Percentiles rank a stretch among this genome's conserved stretches.
Evolutionary conservation across 2,797 vertebrate genomes (phyloP).

Genomic region (Pagetopsis macropterus): DNA sequence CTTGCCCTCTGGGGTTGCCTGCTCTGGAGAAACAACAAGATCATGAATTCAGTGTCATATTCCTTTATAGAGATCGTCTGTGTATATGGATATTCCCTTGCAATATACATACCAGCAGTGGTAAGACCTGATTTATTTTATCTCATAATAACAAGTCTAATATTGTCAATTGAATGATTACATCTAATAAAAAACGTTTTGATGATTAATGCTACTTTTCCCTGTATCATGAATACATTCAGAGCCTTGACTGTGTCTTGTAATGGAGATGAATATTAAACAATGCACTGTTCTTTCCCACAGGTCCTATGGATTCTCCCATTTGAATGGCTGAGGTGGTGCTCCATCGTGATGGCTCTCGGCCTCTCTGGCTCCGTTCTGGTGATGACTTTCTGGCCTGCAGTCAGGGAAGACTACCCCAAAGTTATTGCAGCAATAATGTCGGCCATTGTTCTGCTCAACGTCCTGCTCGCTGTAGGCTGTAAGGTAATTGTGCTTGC

Average conservation of each 20-base stretch:
- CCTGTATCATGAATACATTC: slow-evolving; percentile 1
- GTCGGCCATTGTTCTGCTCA: slow-evolving; percentile 85
- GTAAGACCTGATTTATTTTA: slow-evolving; percentile 78
- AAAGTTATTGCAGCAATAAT: slow-evolving; percentile 85
- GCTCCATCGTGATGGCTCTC: slow-evolving; percentile 87
- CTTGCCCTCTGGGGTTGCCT: slow-evolving; percentile 96
- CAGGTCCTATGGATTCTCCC: slow-evolving; percentile 94
- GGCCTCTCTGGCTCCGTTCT: slow-evolving; percentile 93
- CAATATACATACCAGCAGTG: slow-evolving; percentile 94
- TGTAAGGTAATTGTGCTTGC: slow-evolving; percentile 87
- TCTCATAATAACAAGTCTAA: not conserved
- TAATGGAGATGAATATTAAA: not conserved
- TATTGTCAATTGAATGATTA: not conserved
- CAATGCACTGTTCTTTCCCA: slow-evolving; percentile 11
- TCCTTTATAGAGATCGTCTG: slow-evolving; percentile 97
- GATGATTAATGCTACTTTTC: not conserved
- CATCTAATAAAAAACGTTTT: not conserved
- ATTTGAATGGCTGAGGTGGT: slow-evolving; percentile 88
- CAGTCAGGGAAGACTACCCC: slow-evolving; percentile 91
- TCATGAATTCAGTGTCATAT: slow-evolving; percentile 93
- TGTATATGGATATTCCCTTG: slow-evolving; percentile 96
- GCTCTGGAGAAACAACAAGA: slow-evolving; percentile 94
- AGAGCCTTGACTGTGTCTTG: not conserved
- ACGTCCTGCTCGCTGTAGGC: slow-evolving; percentile 90
- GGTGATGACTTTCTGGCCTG: slow-evolving; percentile 95